phyloP scores from a whole-genome alignment of 2,113 vertebrate species.

The Ailuropoda melanoleuca region DNA sequence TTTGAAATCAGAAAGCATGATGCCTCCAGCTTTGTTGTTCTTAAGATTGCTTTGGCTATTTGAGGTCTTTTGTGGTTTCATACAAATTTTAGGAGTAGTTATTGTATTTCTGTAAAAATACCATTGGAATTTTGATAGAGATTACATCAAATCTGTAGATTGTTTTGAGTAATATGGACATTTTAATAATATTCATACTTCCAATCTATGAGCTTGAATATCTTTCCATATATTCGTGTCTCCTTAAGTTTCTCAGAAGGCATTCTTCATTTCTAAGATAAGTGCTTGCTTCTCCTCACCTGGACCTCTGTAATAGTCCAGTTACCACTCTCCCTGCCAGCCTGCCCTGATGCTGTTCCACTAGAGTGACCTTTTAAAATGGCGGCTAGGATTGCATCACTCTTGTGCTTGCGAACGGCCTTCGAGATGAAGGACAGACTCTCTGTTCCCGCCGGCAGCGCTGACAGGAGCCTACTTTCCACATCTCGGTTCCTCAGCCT shows the following conservation, averaged over 20 bases:
- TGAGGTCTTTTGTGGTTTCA: neutral
- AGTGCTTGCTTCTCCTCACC: neutral
- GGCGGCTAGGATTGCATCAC: neutral
- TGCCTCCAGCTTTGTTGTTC: neutral
- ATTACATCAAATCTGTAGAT: neutral
- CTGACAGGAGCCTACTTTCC: fast-evolving
- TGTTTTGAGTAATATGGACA: neutral
- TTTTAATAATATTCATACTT: neutral
- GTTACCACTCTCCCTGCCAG: neutral
- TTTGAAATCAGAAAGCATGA: neutral
- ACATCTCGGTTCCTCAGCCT: neutral
- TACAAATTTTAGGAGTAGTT: neutral
- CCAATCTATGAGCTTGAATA: neutral
- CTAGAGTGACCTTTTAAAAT: neutral
- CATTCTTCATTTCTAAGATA: neutral
- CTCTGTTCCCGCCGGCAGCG: fast-evolving
- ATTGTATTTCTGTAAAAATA: neutral
- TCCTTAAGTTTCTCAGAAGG: neutral
- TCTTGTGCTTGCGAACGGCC: neutral
- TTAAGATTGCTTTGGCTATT: neutral
- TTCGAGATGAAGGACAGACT: neutral
- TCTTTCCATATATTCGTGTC: neutral
- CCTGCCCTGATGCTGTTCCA: neutral
- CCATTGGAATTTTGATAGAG: neutral
- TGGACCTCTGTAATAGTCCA: neutral